These are phyloP conservation scores for Eptatretus burgeri DNA, from an alignment of 2,113 vertebrate species.

Conservation along the genomic window DNA sequence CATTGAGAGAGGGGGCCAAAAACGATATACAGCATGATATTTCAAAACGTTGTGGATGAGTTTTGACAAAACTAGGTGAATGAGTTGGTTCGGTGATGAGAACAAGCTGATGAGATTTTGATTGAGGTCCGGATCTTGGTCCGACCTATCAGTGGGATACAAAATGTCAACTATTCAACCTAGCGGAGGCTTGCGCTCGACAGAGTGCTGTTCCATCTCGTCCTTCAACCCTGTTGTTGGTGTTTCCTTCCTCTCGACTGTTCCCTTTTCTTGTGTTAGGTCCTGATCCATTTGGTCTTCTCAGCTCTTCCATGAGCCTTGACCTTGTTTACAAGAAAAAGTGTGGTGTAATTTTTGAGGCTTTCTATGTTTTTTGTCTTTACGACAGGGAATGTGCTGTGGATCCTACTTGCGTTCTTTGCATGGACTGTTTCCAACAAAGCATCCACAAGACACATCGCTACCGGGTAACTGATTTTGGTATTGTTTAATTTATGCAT, in stretches of 20 bases:
- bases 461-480: constrained; percentile 35
- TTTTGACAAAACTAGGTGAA: too few species aligned
- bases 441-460: constrained; percentile 74
- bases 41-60: too few species aligned
- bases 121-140: too few species aligned
- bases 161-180: too few species aligned
- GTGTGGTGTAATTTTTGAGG: neutral
- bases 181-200: too few species aligned
- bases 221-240: neutral
- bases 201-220: too few species aligned
- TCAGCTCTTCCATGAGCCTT: neutral
- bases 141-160: too few species aligned
- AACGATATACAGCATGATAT: too few species aligned
- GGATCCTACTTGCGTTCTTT: constrained; percentile 82
- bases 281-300: neutral
- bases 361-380: constrained; percentile 12
- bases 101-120: too few species aligned
- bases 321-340: neutral
- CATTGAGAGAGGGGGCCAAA: too few species aligned
- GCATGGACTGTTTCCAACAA: constrained; percentile 89
- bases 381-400: constrained; percentile 74
- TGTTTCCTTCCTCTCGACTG: neutral
- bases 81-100: too few species aligned
- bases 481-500: constrained; percentile 10
- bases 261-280: neutral